Conservation (phyloP, 2,888 invertebrate species). For the Cataglyphis altisquamis region DNA sequence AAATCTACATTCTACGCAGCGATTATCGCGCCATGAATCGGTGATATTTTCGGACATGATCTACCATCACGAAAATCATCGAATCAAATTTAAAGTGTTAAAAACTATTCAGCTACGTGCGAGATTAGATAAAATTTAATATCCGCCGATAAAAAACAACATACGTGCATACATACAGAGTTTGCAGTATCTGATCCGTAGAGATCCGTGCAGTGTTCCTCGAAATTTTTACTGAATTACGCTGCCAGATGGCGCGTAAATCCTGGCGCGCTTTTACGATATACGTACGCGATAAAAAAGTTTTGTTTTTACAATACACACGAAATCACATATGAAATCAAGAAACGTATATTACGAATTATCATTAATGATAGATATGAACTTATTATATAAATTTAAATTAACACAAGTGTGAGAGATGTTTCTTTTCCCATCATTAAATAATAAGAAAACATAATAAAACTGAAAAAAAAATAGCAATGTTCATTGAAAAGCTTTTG, state of each 20-base stretch:
- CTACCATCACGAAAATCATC: neutral
- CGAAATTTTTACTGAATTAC: neutral
- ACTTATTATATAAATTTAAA: neutral
- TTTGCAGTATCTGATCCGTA: neutral
- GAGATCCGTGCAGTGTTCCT: neutral
- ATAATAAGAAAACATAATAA: neutral
- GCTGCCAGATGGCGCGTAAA: neutral
- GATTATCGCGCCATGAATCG: neutral
- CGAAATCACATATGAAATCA: neutral
- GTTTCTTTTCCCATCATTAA: neutral
- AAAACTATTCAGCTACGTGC: neutral
- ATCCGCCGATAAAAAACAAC: neutral
- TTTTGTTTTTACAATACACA: neutral
- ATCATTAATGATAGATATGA: neutral
- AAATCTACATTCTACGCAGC: constrained; percentile 7
- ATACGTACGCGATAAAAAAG: neutral
- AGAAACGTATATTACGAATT: neutral
- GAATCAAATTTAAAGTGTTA: neutral
- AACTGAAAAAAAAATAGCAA: neutral
- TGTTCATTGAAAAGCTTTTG: neutral
- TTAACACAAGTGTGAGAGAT: neutral
- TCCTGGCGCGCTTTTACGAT: neutral
- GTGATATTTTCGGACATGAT: neutral
- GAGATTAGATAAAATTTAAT: constrained; percentile 2
- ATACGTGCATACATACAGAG: neutral